Evolutionary conservation across 2,113 vertebrate species (phyloP).

Genomic region (Amphiprion ocellaris): DNA sequence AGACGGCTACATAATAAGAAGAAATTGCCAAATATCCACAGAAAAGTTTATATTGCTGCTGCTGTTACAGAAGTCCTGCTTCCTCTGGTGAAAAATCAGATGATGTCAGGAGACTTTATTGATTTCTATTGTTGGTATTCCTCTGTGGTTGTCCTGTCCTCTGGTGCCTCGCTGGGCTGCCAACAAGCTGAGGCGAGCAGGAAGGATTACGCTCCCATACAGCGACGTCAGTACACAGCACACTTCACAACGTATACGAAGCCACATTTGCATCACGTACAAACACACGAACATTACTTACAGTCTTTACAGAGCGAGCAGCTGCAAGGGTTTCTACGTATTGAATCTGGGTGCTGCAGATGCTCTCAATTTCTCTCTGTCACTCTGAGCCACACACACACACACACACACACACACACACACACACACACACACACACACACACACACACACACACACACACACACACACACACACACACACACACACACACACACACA

Average conservation of each 20-base stretch:
- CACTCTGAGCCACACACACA: conserved; percentile 1
- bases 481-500: conserved; percentile 6
- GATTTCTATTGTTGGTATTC: conserved; percentile 61
- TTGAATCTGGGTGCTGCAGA: conserved; percentile 37
- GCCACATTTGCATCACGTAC: neutral
- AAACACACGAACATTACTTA: conserved; percentile 28
- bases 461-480: too few species aligned
- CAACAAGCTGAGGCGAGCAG: conserved; percentile 1
- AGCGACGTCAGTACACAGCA: neutral
- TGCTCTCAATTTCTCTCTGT: conserved; percentile 45
- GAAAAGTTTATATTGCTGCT: conserved; percentile 17
- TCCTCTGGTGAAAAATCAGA: conserved; percentile 57
- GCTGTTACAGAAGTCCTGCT: conserved; percentile 22
- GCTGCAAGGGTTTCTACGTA: conserved; percentile 45
- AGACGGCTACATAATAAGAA: conserved; percentile 14
- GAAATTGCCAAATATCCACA: neutral
- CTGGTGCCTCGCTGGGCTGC: conserved; percentile 3
- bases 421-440: conserved; percentile 25
- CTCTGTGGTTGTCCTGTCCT: conserved; percentile 7
- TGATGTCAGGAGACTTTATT: conserved; percentile 52
- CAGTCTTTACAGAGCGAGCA: conserved; percentile 32
- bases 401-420: conserved; percentile 1
- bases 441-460: conserved; percentile 7
- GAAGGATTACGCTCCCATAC: conserved; percentile 10
- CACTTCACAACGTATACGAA: neutral